These are phyloP conservation scores for Artibeus lituratus DNA, from an alignment of 2,797 vertebrate genomes.

Conservation along the genomic window DNA sequence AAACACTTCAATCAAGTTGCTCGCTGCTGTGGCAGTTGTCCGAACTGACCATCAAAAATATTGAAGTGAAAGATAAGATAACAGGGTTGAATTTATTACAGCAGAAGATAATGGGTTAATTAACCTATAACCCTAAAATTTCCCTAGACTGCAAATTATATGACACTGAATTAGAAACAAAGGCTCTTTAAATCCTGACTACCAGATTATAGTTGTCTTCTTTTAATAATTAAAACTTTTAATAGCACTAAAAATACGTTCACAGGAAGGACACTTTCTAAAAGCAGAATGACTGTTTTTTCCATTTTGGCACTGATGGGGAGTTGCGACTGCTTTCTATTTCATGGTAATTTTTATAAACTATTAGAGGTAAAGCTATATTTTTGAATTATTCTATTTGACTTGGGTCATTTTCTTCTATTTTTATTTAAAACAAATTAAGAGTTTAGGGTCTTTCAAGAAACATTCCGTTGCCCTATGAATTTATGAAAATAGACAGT, in stretches of 20 bases:
- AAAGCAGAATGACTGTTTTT: conserved; percentile 30
- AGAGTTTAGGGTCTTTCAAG: not conserved
- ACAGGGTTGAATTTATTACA: conserved; percentile 26
- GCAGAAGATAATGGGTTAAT: not conserved
- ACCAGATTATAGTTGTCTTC: not conserved
- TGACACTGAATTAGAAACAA: not conserved
- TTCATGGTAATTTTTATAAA: conserved; percentile 11
- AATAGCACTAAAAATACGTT: not conserved
- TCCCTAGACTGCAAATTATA: not conserved
- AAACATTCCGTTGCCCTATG: not conserved
- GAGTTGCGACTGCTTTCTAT: conserved; percentile 2
- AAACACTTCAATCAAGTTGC: conserved; percentile 96
- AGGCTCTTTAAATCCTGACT: not conserved
- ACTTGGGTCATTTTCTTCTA: not conserved
- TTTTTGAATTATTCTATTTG: conserved; percentile 17
- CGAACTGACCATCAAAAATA: conserved; percentile 81
- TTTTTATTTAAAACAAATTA: conserved; percentile 40
- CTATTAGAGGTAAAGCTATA: not conserved
- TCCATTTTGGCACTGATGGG: not conserved
- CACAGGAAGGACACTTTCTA: not conserved
- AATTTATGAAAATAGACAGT: conserved; percentile 16
- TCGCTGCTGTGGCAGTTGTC: conserved; percentile 86
- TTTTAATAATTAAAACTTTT: not conserved
- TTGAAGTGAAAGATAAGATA: conserved; percentile 16
- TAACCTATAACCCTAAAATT: not conserved